Evolutionary conservation across 1,140 invertebrate genomes (phyloP), one percentile per base, ranked within the genome.

Genomic region (Aphelenchoides besseyi): DNA sequence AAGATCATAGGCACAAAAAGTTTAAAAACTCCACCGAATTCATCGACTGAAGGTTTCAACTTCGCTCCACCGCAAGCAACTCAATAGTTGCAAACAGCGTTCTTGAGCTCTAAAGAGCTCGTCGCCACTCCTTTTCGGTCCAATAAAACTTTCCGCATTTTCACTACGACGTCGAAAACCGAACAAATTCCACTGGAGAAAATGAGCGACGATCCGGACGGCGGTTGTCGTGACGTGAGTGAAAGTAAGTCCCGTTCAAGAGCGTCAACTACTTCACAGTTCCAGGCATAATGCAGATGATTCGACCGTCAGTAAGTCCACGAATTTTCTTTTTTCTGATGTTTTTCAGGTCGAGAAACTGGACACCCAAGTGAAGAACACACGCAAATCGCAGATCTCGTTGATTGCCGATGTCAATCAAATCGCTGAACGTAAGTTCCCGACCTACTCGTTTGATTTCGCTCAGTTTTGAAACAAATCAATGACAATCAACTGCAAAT

Each of bases 351-450:
- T 68, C 28, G 23, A 59, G 12, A 70, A 64, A 33, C 35, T 78
- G 33, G 76, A 78, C 61, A 70, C 71, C 32, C 76, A 78, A 59
- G 79, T 78, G 5, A 79, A 80, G 41, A 66, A 74, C 37, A 78
- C 76, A 12, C 53, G 76, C 1, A 79, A 81, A 33, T 74, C 74
- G 62, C 76, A 78, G 68, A 3, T 81, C 26, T 5, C 28, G 29
- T 66, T 78, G 53, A 66, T 63, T 32, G 64, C 68, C 0, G 36
- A 78, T 33, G 78, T 78, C 29, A 61, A 77, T 35, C 23, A 63
- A 33, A n/a, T 81, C 3, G 80, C 76, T 9, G 18, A 54, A 52
- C 71, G 76, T 78, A 61, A 37, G 68, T 67, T 59, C 35, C 9
- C 12, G 29, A 23, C n/a, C 16, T 67, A 48, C 9, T n/a, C 18